These are phyloP conservation scores for Zaprionus africanus DNA, from an alignment of 1,140 invertebrate genomes.

Conservation along the genomic window DNA sequence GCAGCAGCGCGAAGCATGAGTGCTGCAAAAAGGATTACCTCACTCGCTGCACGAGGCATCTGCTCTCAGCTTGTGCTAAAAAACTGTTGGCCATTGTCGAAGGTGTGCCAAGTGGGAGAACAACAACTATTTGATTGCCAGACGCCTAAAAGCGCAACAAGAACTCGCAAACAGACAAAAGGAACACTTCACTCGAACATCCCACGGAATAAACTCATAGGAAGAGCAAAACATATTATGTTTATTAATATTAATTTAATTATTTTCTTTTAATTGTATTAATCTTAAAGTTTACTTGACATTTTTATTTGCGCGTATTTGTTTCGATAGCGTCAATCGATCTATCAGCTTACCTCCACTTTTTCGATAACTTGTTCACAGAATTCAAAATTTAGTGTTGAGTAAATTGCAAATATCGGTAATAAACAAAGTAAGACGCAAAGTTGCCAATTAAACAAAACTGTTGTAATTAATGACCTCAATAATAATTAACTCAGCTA, in stretches of 20 bases:
- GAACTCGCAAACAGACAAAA: not conserved
- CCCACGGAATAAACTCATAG: not conserved
- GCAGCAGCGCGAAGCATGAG: conserved; percentile 23
- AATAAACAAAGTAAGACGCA: too few species aligned
- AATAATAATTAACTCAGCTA: too few species aligned
- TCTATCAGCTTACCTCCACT: too few species aligned
- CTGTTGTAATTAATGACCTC: too few species aligned
- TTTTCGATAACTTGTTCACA: too few species aligned
- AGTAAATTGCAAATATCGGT: too few species aligned
- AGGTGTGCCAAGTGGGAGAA: conserved; percentile 52
- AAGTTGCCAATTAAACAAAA: too few species aligned
- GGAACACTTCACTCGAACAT: not conserved
- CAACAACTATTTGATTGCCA: conserved; percentile 32
- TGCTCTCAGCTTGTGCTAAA: conserved; percentile 37
- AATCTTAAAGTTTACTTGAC: too few species aligned
- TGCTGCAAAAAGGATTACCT: conserved; percentile 40
- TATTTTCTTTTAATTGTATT: not conserved
- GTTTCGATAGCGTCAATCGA: too few species aligned
- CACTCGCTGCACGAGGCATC: not conserved
- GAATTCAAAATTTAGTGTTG: too few species aligned
- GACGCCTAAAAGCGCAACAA: conserved; percentile 11
- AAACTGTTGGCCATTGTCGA: conserved; percentile 42
- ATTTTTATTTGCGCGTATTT: too few species aligned
- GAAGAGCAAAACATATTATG: not conserved
- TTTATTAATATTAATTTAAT: not conserved